Conservation (phyloP, 2,888 invertebrate species). For the Cataglyphis livida region DNA sequence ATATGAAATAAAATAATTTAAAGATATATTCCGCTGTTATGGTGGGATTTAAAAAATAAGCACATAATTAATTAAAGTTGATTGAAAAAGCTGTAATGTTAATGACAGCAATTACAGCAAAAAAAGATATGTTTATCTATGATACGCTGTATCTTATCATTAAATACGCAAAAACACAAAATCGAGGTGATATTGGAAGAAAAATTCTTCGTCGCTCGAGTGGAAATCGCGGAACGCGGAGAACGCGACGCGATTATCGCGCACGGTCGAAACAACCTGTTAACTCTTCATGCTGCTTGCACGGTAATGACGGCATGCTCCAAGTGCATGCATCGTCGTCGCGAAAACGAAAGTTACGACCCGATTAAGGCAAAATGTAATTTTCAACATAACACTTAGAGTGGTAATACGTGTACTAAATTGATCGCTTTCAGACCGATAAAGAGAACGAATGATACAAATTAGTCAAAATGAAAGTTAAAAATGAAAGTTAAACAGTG, state of each 20-base stretch:
- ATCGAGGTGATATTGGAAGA: constrained; percentile 14
- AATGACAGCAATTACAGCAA: not conserved
- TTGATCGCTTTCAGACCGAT: not conserved
- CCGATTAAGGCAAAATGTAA: constrained; percentile 7
- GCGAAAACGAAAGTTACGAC: constrained; percentile 37
- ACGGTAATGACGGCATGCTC: constrained; percentile 4
- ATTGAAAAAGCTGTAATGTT: not conserved
- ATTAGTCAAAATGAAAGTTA: not conserved
- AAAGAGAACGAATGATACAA: not conserved
- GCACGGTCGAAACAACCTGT: constrained; percentile 35
- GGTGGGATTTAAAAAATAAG: not conserved
- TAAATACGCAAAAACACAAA: constrained; percentile 21
- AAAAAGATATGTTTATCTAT: constrained; percentile 44
- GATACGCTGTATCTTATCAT: constrained; percentile 57
- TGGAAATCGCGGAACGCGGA: not conserved
- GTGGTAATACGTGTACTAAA: not conserved
- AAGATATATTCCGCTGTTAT: not conserved
- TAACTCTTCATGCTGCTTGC: constrained; percentile 25
- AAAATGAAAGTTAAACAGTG: not conserved
- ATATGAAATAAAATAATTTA: not conserved
- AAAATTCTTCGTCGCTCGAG: not conserved
- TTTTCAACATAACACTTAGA: constrained; percentile 8
- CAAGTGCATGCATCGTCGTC: constrained; percentile 7
- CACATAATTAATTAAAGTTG: constrained; percentile 5
- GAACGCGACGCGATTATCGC: constrained; percentile 18